Base-by-base conservation (phyloP, 53 echinoderm and acorn worm genomes). In the Crossaster papposus region DNA sequence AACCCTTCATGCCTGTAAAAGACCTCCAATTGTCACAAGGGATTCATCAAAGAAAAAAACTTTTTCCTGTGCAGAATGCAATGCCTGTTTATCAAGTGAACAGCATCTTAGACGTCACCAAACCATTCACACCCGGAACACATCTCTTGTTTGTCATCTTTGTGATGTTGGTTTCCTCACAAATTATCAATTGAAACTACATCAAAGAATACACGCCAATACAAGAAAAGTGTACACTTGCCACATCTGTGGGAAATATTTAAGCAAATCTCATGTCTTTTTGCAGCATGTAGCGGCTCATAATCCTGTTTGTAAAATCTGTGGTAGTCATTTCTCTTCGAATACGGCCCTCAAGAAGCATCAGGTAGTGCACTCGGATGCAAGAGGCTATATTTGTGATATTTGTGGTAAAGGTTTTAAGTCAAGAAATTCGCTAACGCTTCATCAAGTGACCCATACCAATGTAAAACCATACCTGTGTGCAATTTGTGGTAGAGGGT, bases 401-500 rank as follows among this genome's bases (percentile, higher is more conserved):
- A 50, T 36, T 8, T 85, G 85, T 44, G 85, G 54, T 23, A 85
- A 85, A 33, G 44, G 26, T 54, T 85, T 52, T 31, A 23, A 11
- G 4, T 11, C 8, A 1, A 71, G 30, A 17, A 30, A 22, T 17
- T 4, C 15, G n/a, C 54, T 85, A 1, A 38, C 51, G 31, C 7
- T 13, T 13, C 85, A 85, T 36, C 50, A 14, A 52, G 33, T 11
- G 5, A 85, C 51, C 30, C 85, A 85, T 30, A 31, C 29, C 44
- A 26, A 18, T 17, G 53, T 17, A 28, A 28, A 20, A 30, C 51
- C 71, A 18, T 65, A 52, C 52, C 72, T 51, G 3, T 85, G 85
- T 72, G 85, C 53, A 15, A 24, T 85, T 18, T 85, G 85, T 72
- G 72, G 54, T 15, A 85, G 31, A 54, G 51, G 17, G 34, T 85